A percentile compares a stretch with the other conserved stretches of the same genome.
Conservation (phyloP, 2,888 invertebrate genomes). For the Hyles lineata region DNA sequence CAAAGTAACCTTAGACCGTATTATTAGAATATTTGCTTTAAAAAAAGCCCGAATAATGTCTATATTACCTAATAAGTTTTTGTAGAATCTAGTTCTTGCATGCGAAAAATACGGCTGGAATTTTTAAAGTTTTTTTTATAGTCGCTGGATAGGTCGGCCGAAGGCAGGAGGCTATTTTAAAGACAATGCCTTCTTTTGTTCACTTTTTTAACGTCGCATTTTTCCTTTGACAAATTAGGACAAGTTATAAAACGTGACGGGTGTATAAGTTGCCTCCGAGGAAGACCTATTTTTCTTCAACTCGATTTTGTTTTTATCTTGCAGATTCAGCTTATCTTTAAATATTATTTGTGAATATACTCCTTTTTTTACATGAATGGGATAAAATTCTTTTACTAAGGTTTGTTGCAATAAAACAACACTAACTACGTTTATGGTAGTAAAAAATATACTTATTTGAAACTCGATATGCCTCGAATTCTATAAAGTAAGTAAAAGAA, state of each 20-base stretch:
- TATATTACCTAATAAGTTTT: conserved; percentile 12
- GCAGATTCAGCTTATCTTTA: not conserved
- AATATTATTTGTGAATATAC: not conserved
- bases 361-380: not conserved
- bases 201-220: conserved; percentile 13
- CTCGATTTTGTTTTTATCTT: not conserved
- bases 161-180: not conserved
- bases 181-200: not conserved
- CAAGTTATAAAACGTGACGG: conserved; percentile 13
- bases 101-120: conserved; percentile 3
- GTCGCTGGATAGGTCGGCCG: not conserved
- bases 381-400: not conserved
- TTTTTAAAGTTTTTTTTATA: not conserved
- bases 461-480: too few species aligned
- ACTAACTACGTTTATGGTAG: too few species aligned
- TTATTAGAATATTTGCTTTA: not conserved
- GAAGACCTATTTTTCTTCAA: not conserved
- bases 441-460: too few species aligned
- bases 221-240: conserved; percentile 17
- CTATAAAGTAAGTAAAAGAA: too few species aligned
- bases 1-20: not conserved
- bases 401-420: too few species aligned
- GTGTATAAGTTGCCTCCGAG: not conserved
- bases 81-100: not conserved
- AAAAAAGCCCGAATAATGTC: not conserved